Percentiles rank a stretch among this genome's conserved stretches.
Conservation (phyloP, 2,888 invertebrate species). For the Sipunculus nudus region DNA sequence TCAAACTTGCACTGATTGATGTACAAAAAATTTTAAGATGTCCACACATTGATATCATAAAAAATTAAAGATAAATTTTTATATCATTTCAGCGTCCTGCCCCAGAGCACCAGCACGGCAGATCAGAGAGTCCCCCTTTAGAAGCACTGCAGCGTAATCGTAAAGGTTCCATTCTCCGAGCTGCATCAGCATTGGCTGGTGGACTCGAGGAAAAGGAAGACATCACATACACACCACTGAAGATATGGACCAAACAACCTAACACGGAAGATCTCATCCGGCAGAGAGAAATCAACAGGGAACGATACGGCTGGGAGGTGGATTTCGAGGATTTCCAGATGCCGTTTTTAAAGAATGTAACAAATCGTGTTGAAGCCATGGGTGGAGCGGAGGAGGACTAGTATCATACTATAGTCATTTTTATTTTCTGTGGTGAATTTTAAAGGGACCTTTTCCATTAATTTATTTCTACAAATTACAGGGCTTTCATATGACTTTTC, state of each 20-base stretch:
- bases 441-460: too few relatives aligned
- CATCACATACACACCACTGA: slow-evolving; percentile 59
- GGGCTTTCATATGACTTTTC: too few relatives aligned
- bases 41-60: not conserved
- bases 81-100: not conserved
- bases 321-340: slow-evolving; percentile 65
- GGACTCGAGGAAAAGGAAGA: slow-evolving; percentile 61
- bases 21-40: not conserved
- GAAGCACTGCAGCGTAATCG: slow-evolving; percentile 41
- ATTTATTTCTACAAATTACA: too few relatives aligned
- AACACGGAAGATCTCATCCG: slow-evolving; percentile 58
- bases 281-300: slow-evolving; percentile 50
- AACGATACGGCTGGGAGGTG: slow-evolving; percentile 65
- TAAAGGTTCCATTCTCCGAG: slow-evolving; percentile 61
- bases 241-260: slow-evolving; percentile 63
- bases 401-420: not conserved
- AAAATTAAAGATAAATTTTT: not conserved
- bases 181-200: slow-evolving; percentile 62
- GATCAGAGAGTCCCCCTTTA: slow-evolving; percentile 1
- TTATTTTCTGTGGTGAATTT: too few relatives aligned
- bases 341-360: slow-evolving; percentile 62
- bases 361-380: slow-evolving; percentile 46
- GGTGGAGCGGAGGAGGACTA: slow-evolving; percentile 50
- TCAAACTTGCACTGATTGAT: not conserved
- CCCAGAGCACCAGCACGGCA: not conserved